Conservation (phyloP, 2,113 vertebrate species). For the Murina feae region DNA sequence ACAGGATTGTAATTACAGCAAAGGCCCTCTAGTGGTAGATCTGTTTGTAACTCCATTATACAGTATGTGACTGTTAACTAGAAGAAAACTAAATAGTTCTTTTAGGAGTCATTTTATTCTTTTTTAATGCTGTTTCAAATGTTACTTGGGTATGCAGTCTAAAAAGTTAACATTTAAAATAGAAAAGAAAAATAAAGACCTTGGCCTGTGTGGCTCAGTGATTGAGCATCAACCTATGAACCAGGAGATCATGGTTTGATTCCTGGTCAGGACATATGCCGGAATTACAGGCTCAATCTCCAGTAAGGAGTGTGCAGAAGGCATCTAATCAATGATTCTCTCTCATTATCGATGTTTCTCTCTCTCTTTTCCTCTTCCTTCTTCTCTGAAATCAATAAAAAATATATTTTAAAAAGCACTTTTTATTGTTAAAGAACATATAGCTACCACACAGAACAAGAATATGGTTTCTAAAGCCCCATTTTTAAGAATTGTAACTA, state of each 20-base stretch:
- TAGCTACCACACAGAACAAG: neutral
- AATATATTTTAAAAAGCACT: no score
- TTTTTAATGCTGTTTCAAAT: neutral
- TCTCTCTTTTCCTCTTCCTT: no score
- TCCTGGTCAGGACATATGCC: no score
- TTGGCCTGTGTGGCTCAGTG: no score
- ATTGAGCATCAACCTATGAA: no score
- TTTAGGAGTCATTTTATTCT: conserved; percentile 29
- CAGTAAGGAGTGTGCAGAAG: no score
- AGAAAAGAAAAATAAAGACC: neutral
- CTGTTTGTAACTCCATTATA: neutral
- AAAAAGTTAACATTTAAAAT: conserved; percentile 48
- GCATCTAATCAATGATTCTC: no score
- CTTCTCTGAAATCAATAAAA: no score
- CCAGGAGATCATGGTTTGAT: no score
- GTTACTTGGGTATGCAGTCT: neutral
- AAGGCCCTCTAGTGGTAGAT: conserved; percentile 10
- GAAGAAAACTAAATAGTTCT: neutral
- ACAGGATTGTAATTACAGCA: neutral
- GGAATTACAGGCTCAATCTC: no score
- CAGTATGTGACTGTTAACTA: neutral
- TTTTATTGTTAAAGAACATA: neutral
- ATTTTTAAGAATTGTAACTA: neutral
- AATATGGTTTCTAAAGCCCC: neutral
- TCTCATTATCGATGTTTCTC: no score